These are phyloP conservation scores for Danio albolineatus DNA, from an alignment of 2,797 vertebrate species.

Conservation along the genomic window DNA sequence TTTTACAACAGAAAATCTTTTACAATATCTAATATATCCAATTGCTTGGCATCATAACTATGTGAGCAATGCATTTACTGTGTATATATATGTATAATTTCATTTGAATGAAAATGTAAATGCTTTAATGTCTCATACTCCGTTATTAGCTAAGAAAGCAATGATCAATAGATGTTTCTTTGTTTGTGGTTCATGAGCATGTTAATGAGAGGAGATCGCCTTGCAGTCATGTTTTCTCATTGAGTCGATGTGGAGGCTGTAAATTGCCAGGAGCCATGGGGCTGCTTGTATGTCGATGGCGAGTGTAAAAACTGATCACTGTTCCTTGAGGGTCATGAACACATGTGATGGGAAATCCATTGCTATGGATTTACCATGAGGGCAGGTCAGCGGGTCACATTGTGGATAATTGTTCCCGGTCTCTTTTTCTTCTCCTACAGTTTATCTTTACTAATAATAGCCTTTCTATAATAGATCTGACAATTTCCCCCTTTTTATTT, in stretches of 20 bases:
- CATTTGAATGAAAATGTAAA: constrained; percentile 10
- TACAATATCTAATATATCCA: background rate
- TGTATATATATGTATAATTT: too few relatives aligned
- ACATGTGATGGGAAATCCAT: constrained; percentile 53
- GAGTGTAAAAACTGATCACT: constrained; percentile 22
- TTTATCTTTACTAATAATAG: constrained; percentile 24
- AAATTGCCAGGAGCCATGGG: constrained; percentile 21
- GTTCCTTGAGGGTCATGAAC: constrained; percentile 40
- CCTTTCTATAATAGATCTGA: background rate
- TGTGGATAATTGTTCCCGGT: constrained; percentile 9
- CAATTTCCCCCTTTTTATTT: background rate
- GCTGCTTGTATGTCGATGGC: background rate
- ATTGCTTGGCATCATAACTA: background rate
- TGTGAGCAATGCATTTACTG: constrained; percentile 5
- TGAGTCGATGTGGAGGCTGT: background rate
- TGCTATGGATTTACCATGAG: constrained; percentile 44
- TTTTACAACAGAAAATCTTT: too few relatives aligned
- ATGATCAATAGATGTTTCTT: constrained; percentile 32
- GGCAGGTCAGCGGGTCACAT: background rate
- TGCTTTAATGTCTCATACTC: background rate
- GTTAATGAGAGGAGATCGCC: constrained; percentile 43
- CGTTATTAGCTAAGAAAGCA: constrained; percentile 28
- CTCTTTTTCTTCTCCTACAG: background rate
- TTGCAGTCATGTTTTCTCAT: constrained; percentile 22
- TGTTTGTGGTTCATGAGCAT: constrained; percentile 31